phyloP scores from a whole-genome alignment of 2,888 invertebrate species.

The Liposcelis brunnea region DNA sequence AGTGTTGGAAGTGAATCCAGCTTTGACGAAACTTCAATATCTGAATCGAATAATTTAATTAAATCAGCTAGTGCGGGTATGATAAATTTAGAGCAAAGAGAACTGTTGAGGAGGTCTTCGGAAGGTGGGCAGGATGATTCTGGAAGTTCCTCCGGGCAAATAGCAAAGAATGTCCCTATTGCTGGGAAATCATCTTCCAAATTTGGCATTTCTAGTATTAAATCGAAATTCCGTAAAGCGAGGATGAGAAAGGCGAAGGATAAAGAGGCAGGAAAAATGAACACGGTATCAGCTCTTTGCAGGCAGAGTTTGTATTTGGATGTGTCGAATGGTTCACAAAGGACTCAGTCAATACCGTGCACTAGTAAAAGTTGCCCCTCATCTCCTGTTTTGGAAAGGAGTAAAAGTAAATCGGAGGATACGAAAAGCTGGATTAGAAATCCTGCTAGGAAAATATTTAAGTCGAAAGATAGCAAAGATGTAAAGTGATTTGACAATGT shows the following conservation, averaged over 20 bases:
- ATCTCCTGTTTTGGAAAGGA: constrained; percentile 19
- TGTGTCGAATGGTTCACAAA: constrained; percentile 20
- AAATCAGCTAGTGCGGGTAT: constrained; percentile 65
- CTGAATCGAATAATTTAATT: constrained; percentile 27
- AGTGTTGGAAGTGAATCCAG: constrained; percentile 44
- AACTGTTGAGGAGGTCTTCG: constrained; percentile 22
- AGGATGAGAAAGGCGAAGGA: constrained; percentile 21
- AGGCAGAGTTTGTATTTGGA: constrained; percentile 57
- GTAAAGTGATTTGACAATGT: no score
- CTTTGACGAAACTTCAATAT: constrained; percentile 22
- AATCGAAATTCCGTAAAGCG: constrained; percentile 40
- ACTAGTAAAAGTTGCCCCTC: constrained; percentile 21
- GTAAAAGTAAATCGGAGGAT: constrained; percentile 12
- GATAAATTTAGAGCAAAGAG: constrained; percentile 42
- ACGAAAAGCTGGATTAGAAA: constrained; percentile 16
- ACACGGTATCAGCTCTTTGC: constrained; percentile 51
- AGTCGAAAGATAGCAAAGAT: constrained; percentile 12
- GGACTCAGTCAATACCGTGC: constrained; percentile 9
- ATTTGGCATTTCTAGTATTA: constrained; percentile 36
- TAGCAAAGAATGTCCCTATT: no score
- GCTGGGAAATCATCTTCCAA: constrained; percentile 18
- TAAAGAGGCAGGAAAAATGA: constrained; percentile 26
- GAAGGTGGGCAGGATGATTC: constrained; percentile 14
- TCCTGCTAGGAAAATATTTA: constrained; percentile 16
- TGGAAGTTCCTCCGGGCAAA: no score